A percentile compares a stretch with the other conserved stretches of the same genome.
Conservation (phyloP, 2,113 vertebrate species). For the Cyprinodon variegatus region DNA sequence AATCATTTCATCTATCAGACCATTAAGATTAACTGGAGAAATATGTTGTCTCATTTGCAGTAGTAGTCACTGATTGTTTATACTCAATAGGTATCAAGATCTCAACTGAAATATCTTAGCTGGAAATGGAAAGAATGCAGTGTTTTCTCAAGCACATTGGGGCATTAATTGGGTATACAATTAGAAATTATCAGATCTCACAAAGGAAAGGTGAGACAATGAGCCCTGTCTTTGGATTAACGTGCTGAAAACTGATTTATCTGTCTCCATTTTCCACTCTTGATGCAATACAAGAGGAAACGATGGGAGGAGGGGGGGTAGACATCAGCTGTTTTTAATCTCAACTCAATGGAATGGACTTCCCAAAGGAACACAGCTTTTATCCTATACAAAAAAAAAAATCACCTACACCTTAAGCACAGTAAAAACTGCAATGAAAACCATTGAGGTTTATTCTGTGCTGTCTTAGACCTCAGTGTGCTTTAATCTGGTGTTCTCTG, state of each 20-base stretch:
- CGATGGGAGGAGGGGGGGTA: conserved; percentile 3
- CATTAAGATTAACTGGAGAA: neutral
- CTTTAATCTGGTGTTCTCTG: conserved; percentile 51
- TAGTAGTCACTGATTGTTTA: neutral
- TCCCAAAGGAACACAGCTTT: conserved; percentile 1
- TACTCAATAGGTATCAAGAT: neutral
- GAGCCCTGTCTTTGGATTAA: conserved; percentile 52
- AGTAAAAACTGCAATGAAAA: conserved; percentile 12
- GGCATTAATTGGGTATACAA: conserved; percentile 29
- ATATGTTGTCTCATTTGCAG: neutral
- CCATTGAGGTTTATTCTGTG: conserved; percentile 27
- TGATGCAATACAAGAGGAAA: conserved; percentile 44
- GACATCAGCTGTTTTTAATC: conserved; percentile 35
- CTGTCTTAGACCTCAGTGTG: conserved; percentile 55
- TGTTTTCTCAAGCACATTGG: conserved; percentile 35
- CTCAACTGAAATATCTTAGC: neutral
- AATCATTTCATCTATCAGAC: neutral
- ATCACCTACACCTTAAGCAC: conserved; percentile 15
- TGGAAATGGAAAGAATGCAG: neutral
- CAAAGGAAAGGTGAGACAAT: conserved; percentile 31
- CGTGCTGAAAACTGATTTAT: conserved; percentile 63
- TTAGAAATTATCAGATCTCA: conserved; percentile 35
- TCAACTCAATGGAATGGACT: conserved; percentile 10
- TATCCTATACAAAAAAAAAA: conserved; percentile 5
- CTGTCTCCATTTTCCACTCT: conserved; percentile 71